These are phyloP conservation scores for Tetragonula clypearis DNA, from an alignment of 1,140 invertebrate genomes.

Conservation along the genomic window DNA sequence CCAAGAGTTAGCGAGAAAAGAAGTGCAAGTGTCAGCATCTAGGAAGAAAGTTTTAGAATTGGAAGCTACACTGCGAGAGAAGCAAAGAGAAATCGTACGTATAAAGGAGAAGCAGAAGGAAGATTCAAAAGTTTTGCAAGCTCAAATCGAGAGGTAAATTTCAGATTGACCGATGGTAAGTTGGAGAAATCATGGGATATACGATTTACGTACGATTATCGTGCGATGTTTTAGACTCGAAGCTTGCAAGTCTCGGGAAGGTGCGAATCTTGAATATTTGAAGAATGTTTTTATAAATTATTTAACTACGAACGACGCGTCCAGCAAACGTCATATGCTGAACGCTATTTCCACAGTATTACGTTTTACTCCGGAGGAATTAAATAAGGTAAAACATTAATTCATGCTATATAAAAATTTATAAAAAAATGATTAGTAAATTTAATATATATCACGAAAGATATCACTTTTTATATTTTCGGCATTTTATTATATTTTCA, in stretches of 20 bases:
- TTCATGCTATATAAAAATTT: constrained; percentile 48
- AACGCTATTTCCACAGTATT: constrained; percentile 94
- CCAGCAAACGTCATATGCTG: constrained; percentile 90
- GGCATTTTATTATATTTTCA: background rate
- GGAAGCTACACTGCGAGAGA: constrained; percentile 86
- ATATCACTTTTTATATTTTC: background rate
- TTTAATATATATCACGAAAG: background rate
- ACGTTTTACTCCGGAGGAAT: constrained; percentile 89
- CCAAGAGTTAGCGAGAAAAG: constrained; percentile 90
- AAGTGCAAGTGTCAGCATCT: constrained; percentile 89
- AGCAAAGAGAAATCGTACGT: constrained; percentile 83
- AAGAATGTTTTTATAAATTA: constrained; percentile 95
- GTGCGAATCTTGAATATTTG: constrained; percentile 93
- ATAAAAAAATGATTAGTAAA: background rate
- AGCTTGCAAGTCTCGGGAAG: constrained; percentile 89
- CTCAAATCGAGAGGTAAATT: constrained; percentile 79
- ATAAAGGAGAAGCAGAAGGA: constrained; percentile 84
- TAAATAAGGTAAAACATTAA: constrained; percentile 80
- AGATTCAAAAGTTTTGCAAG: constrained; percentile 82
- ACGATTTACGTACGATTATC: background rate
- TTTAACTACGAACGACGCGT: constrained; percentile 87
- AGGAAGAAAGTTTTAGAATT: constrained; percentile 88
- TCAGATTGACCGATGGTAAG: background rate
- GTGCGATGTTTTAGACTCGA: constrained; percentile 84
- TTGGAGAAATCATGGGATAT: background rate